phyloP scores from a whole-genome alignment of 2,888 invertebrate genomes.

The Willowsia nigromaculata region DNA sequence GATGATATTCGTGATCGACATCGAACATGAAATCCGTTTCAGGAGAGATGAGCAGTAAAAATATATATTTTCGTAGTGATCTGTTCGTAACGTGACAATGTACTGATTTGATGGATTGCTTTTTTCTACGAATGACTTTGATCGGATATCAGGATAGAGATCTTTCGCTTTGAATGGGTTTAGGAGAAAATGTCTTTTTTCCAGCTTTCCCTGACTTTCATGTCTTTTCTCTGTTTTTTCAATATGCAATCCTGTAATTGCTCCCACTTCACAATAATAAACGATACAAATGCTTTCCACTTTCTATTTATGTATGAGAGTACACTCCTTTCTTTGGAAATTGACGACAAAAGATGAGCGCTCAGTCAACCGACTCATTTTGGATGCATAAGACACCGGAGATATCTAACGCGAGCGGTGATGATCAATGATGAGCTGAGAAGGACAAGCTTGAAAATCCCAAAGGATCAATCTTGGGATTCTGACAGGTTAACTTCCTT shows the following conservation, averaged over 20 bases:
- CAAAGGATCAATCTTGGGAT: slow-evolving; percentile 63
- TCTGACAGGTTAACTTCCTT: slow-evolving; percentile 66
- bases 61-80: slow-evolving; percentile 15
- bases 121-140: slow-evolving; percentile 58
- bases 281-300: slow-evolving; percentile 1
- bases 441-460: slow-evolving; percentile 33
- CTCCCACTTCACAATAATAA: slow-evolving; percentile 60
- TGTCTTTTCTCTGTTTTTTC: neutral
- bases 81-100: slow-evolving; percentile 69
- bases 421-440: slow-evolving; percentile 56
- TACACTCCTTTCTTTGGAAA: slow-evolving; percentile 29
- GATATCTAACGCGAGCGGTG: neutral
- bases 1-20: slow-evolving; percentile 26
- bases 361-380: neutral
- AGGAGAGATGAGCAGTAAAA: slow-evolving; percentile 12
- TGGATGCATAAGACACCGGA: neutral
- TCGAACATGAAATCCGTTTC: slow-evolving; percentile 59
- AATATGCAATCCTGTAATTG: slow-evolving; percentile 51
- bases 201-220: neutral
- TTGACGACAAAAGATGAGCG: neutral
- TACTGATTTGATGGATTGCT: slow-evolving; percentile 68
- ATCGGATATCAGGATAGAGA: slow-evolving; percentile 48
- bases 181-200: neutral
- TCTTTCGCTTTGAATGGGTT: too few relatives aligned
- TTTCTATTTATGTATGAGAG: neutral